Evolutionary conservation across 35 echinoderm and acorn worm genomes (phyloP), one percentile per base, ranked within the genome.

Genomic region (Holothuria glaberrima): DNA sequence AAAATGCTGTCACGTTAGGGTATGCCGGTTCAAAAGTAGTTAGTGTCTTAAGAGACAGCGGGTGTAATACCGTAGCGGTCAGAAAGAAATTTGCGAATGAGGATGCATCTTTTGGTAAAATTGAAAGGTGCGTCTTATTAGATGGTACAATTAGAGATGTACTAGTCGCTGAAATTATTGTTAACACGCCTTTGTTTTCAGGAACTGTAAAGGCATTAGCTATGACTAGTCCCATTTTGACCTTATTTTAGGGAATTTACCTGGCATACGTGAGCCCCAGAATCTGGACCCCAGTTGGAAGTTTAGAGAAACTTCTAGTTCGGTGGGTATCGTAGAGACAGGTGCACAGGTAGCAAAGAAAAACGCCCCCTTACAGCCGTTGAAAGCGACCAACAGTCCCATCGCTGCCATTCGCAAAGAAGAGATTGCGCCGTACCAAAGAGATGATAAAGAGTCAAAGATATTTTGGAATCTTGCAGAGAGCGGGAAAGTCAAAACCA

Each of bases 181-280:
- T 84, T 57, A 48, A 84, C 27, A 84, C 80, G 18, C 80, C 80
- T 27, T 84, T 57, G 9, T 84, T 57, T 31, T 26, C 48, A 61
- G 80, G 80, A 16, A 24, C 62, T 27, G 80, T 61, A 4, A 30
- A 52, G 48, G 46, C 80, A 9, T 21, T 84, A 50, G 32, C 9
- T 28, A 84, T 84, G 80, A 48, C 24, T 27, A 61, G 22, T 84
- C 80, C 80, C 4, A 50, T 84, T 50, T 84, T 84, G 80, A 84
- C 54, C 54, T 84, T 12, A 59, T 84, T 50, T 35, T 84, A 61
- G 80, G 80, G 48, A 84, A 84, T 84, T n/a, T 84, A 21, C 22
- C 41, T 27, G 80, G 80, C 6, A 25, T 84, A 74, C 74, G 85
- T 13, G 62, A 87, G 41, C 84, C 84, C 25, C 29, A 14, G 74